Conservation (phyloP, 1,140 invertebrate species). For the Scylla paramamosain region DNA sequence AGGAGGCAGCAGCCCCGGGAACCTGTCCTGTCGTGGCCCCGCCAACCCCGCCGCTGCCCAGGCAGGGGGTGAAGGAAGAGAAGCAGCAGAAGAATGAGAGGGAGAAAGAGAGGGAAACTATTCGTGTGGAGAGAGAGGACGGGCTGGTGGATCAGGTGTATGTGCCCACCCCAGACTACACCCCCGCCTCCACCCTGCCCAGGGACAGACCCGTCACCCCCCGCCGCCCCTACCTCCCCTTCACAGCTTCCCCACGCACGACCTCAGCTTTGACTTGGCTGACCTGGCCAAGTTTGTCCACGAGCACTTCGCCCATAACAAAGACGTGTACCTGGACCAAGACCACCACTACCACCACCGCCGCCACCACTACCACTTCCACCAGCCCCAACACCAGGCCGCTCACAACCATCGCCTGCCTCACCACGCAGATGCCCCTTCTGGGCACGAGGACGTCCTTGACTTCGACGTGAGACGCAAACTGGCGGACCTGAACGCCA, state of each 20-base stretch:
- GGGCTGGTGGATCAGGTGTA: conserved; percentile 71
- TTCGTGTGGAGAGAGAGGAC: conserved; percentile 49
- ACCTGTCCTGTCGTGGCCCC: not conserved
- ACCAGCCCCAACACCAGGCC: not conserved
- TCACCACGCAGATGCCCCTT: not conserved
- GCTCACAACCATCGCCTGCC: not conserved
- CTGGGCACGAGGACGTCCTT: conserved; percentile 60
- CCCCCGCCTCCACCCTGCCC: conserved; percentile 75
- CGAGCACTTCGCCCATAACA: conserved; percentile 63
- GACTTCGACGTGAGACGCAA: conserved; percentile 72
- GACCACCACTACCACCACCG: not conserved
- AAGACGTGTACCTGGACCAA: conserved; percentile 42
- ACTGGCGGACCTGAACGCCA: conserved; percentile 67
- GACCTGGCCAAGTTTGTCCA: conserved; percentile 73
- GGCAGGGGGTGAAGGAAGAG: conserved; percentile 49
- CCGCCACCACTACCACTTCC: not conserved
- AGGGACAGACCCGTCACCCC: not conserved
- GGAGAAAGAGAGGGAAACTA: conserved; percentile 61
- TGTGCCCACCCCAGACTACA: conserved; percentile 76
- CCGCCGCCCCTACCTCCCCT: not conserved
- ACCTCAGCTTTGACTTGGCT: conserved; percentile 71
- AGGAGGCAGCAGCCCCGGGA: not conserved
- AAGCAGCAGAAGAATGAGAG: conserved; percentile 53
- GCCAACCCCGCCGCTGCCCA: not conserved
- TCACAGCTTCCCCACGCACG: not conserved